A percentile compares a stretch with the other conserved stretches of the same genome.
These are phyloP conservation scores for Bilobella aurantiaca DNA, from an alignment of 1,140 invertebrate genomes.

Conservation along the genomic window DNA sequence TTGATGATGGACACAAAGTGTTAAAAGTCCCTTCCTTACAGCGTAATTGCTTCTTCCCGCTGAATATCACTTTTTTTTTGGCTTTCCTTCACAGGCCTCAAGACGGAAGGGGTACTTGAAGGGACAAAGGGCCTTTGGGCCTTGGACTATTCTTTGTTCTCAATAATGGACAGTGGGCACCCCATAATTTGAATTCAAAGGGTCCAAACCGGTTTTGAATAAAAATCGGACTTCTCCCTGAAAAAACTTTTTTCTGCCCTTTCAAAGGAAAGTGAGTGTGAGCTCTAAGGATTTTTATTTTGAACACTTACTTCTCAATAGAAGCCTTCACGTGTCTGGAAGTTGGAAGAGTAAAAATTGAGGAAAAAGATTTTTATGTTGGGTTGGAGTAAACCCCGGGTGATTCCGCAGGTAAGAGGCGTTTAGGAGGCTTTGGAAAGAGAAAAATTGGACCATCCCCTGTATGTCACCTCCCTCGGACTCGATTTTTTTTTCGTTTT, in stretches of 20 bases:
- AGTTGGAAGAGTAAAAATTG: neutral
- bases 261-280: no score
- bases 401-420: neutral
- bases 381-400: neutral
- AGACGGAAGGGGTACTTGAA: neutral
- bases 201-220: constrained; percentile 23
- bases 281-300: no score
- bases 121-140: no score
- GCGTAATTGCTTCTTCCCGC: neutral
- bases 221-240: constrained; percentile 11
- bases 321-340: no score
- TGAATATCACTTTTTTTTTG: neutral
- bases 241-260: neutral
- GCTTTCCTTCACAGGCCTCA: neutral
- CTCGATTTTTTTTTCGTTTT: neutral
- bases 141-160: neutral
- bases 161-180: constrained; percentile 32
- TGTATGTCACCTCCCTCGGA: neutral
- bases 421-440: no score
- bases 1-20: constrained; percentile 3
- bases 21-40: neutral
- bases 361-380: neutral
- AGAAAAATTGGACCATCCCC: constrained; percentile 1
- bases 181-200: constrained; percentile 30
- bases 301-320: neutral